phyloP scores from a whole-genome alignment of 2,888 invertebrate species.

The Philereme vetulata region DNA sequence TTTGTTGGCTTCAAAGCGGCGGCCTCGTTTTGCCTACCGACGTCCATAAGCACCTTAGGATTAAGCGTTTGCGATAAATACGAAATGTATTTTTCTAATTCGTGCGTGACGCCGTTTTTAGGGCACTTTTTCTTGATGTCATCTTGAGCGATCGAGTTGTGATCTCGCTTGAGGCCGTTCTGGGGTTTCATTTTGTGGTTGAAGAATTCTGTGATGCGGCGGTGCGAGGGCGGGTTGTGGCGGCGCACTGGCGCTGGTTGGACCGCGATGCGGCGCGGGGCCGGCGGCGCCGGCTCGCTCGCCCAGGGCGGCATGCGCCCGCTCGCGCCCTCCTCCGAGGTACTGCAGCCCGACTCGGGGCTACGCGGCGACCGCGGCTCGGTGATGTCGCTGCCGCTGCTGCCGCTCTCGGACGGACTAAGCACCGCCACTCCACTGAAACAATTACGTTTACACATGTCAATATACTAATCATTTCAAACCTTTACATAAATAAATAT shows the following conservation, averaged over 20 bases:
- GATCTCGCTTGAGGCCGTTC: slow-evolving; percentile 78
- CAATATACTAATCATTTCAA: background rate
- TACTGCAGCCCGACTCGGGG: slow-evolving; percentile 84
- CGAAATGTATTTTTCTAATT: slow-evolving; percentile 78
- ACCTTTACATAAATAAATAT: background rate
- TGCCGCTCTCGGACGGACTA: slow-evolving; percentile 89
- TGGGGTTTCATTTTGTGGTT: slow-evolving; percentile 92
- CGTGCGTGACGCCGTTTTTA: slow-evolving; percentile 75
- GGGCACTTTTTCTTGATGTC: slow-evolving; percentile 77
- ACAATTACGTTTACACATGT: slow-evolving; percentile 51
- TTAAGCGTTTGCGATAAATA: slow-evolving; percentile 77
- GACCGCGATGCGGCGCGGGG: slow-evolving; percentile 71
- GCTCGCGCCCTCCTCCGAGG: slow-evolving; percentile 71
- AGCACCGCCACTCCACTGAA: slow-evolving; percentile 93
- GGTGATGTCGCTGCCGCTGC: slow-evolving; percentile 92
- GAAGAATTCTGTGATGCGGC: slow-evolving; percentile 93
- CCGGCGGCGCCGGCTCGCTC: slow-evolving; percentile 75
- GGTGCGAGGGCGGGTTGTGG: slow-evolving; percentile 82
- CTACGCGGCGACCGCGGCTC: slow-evolving; percentile 94
- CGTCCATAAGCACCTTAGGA: slow-evolving; percentile 76
- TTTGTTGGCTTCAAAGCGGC: slow-evolving; percentile 47
- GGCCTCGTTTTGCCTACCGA: slow-evolving; percentile 64
- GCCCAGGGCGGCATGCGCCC: slow-evolving; percentile 82
- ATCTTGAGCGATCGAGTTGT: slow-evolving; percentile 52
- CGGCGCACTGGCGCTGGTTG: slow-evolving; percentile 67